Evolutionary conservation across 2,113 vertebrate genomes (phyloP).

Genomic region (Brachyistius frenatus): DNA sequence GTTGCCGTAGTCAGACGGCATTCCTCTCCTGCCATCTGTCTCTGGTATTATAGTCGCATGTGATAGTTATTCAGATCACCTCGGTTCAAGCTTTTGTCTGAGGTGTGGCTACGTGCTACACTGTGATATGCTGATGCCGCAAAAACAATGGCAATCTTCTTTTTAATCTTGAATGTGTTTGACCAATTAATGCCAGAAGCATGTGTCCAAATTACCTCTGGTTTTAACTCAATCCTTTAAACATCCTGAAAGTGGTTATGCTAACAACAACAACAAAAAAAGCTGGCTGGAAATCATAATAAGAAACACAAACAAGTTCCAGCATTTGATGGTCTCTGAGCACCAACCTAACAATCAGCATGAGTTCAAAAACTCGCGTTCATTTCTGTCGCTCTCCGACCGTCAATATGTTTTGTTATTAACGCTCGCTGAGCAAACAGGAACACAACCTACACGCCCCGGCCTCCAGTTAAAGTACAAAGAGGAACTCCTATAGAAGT

Average conservation of each 20-base stretch:
- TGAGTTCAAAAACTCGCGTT: background rate
- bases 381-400: constrained; percentile 8
- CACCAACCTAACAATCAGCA: background rate
- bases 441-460: background rate
- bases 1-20: constrained; percentile 71
- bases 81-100: constrained; percentile 22
- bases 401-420: constrained; percentile 7
- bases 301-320: constrained; percentile 12
- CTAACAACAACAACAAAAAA: constrained; percentile 1
- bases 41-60: constrained; percentile 41
- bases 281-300: constrained; percentile 19
- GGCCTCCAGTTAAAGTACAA: constrained; percentile 17
- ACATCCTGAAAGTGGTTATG: constrained; percentile 22
- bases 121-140: constrained; percentile 7
- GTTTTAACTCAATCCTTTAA: constrained; percentile 22
- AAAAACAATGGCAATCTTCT: constrained; percentile 2
- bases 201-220: constrained; percentile 9
- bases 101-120: background rate
- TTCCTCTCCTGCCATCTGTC: constrained; percentile 71
- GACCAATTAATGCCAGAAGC: constrained; percentile 8
- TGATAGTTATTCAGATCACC: constrained; percentile 53
- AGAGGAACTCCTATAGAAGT: constrained; percentile 56
- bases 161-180: constrained; percentile 16
- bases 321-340: constrained; percentile 6
- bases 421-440: background rate